phyloP scores from a whole-genome alignment of 2,797 vertebrate species.

The Pteropus rufus region DNA sequence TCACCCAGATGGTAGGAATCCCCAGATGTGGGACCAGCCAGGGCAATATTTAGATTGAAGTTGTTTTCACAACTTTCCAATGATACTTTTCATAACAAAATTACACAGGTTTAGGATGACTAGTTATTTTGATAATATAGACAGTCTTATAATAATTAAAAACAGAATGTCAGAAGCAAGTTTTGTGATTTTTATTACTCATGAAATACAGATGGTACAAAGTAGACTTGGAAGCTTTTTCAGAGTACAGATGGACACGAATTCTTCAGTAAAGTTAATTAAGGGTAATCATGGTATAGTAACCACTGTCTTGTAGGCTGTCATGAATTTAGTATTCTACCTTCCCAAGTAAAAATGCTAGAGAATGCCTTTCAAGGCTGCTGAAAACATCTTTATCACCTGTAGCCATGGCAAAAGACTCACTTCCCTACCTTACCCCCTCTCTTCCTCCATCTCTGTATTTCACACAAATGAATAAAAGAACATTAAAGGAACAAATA shows the following conservation, averaged over 20 bases:
- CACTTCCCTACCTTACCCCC: neutral
- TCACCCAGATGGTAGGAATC: too few relatives aligned
- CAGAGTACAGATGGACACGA: neutral
- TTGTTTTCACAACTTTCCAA: constrained; percentile 31
- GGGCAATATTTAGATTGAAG: constrained; percentile 15
- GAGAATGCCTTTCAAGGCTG: constrained; percentile 30
- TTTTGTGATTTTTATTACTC: constrained; percentile 50
- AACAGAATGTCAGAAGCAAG: constrained; percentile 41
- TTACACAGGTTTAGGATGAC: constrained; percentile 22
- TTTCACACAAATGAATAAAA: constrained; percentile 14
- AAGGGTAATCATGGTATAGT: constrained; percentile 44
- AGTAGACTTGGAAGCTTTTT: constrained; percentile 49
- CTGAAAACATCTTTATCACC: constrained; percentile 45
- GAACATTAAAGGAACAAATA: constrained; percentile 4
- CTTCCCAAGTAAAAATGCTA: constrained; percentile 52
- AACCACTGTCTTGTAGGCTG: neutral
- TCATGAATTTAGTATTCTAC: constrained; percentile 20
- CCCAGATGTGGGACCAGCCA: too few relatives aligned
- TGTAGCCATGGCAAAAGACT: neutral
- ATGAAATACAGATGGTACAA: constrained; percentile 41
- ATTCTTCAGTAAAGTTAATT: constrained; percentile 57
- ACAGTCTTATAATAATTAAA: constrained; percentile 37
- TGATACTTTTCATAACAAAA: constrained; percentile 46
- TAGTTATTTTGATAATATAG: neutral
- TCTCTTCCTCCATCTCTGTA: constrained; percentile 4